phyloP scores from a whole-genome alignment of 1,140 invertebrate species.

The Zaprionus africanus region DNA sequence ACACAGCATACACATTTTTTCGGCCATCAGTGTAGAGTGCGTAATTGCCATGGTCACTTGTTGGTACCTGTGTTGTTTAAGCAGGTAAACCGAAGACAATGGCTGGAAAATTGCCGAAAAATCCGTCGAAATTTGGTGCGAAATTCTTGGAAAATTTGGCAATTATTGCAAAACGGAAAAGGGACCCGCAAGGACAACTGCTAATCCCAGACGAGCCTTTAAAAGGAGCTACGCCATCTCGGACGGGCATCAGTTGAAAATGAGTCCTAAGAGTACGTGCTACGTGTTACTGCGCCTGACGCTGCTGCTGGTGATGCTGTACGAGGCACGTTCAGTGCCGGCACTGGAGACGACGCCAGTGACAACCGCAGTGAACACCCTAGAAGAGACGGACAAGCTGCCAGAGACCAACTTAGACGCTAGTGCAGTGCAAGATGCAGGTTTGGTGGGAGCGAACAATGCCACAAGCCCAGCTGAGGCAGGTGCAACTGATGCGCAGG shows the following conservation, averaged over 20 bases:
- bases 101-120: constrained; percentile 22
- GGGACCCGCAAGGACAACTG: constrained; percentile 11
- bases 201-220: constrained; percentile 29
- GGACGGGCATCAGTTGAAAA: constrained; percentile 17
- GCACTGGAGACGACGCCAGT: constrained; percentile 49
- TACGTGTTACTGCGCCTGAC: constrained; percentile 27
- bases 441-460: constrained; percentile 15
- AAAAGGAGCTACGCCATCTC: constrained; percentile 30
- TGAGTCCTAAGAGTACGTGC: constrained; percentile 31
- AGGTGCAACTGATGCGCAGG: constrained; percentile 10
- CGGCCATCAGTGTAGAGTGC: constrained; percentile 15
- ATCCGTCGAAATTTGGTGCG: constrained; percentile 21
- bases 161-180: constrained; percentile 47
- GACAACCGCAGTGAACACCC: constrained; percentile 41
- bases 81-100: constrained; percentile 45
- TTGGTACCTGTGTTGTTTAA: constrained; percentile 28
- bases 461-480: constrained; percentile 18
- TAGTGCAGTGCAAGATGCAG: constrained; percentile 2
- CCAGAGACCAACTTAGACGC: constrained; percentile 42
- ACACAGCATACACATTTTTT: constrained; percentile 14
- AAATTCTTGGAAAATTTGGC: constrained; percentile 56
- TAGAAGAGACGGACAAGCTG: constrained; percentile 65
- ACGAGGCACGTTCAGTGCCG: constrained; percentile 38
- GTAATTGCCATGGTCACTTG: constrained; percentile 9
- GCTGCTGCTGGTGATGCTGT: constrained; percentile 37